Evolutionary conservation across 2,888 invertebrate species (phyloP), one percentile per base, ranked within the genome.

Genomic region (Lacanobia wlatinum): DNA sequence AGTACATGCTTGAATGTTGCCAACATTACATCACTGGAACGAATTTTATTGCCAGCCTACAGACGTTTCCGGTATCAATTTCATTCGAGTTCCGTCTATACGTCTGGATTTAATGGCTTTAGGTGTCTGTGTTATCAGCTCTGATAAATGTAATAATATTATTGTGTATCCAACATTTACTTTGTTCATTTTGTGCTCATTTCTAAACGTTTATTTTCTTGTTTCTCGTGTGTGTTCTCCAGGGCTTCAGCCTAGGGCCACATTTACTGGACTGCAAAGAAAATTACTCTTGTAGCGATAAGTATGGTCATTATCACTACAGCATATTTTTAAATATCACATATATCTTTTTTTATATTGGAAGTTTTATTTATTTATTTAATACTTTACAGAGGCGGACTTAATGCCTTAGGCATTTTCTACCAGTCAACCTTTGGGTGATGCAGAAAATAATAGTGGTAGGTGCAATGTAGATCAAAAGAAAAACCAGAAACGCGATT

Each of bases 41-140:
- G 50, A 75, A 80, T 82, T 85, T 76, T 86, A 84, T 73, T 74
- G 60, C 73, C 62, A 70, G 56, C 21, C 53, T 71, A 73, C 72
- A 80, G 70, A 76, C 23, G 50, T 68, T 80, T 76, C 74, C 69
- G 63, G 58, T 60, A 69, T 61, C 63, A 61, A 69, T 85, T 78
- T 60, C 28, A 56, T 64, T 67, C 53, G 21, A 72, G 16, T 59
- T 77, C 73, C 68, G 62, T 40, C 40, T 70, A 48, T 52, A 46
- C 21, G 50, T 67, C 53, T 61, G 66, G 64, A 50, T 64, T 64
- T 23, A 56, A 40, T 60, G 52, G 53, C n/a, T 58, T 48, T 63
- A 66, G 53, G 62, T 76, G 46, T 70, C 70, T 52, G 55, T 21
- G 65, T 68, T 80, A 76, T 55, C 53, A 70, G 23, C 21, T 67